phyloP scores from a whole-genome alignment of 2,888 invertebrate species.

The Anagyrus pseudococci region DNA sequence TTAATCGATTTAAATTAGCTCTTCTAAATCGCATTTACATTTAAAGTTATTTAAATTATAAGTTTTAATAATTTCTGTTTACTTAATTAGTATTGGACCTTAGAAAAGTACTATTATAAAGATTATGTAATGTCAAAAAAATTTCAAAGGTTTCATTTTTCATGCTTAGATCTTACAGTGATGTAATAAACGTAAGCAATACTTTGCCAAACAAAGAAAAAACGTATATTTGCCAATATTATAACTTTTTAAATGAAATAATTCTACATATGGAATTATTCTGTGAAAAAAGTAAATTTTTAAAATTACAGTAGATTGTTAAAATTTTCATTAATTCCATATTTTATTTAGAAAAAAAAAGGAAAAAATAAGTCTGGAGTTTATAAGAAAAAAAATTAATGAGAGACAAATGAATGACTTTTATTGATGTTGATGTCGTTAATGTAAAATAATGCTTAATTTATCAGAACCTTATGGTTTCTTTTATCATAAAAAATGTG shows the following conservation, averaged over 20 bases:
- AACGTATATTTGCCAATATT: no score
- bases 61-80: neutral
- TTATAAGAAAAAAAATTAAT: constrained; percentile 22
- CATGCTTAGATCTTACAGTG: neutral
- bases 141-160: neutral
- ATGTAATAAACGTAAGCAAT: neutral
- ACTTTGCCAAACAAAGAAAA: neutral
- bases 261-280: no score
- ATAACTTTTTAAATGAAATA: no score
- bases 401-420: constrained; percentile 19
- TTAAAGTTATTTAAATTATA: no score
- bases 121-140: neutral
- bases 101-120: neutral
- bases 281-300: constrained; percentile 13
- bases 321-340: constrained; percentile 30
- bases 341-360: constrained; percentile 26
- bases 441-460: constrained; percentile 34
- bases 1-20: no score
- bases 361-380: constrained; percentile 26
- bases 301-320: constrained; percentile 34
- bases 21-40: no score
- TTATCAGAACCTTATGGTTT: constrained; percentile 28
- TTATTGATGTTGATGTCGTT: constrained; percentile 35
- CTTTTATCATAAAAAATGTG: constrained; percentile 30
- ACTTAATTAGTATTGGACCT: neutral